phyloP scores from a whole-genome alignment of 2,113 vertebrate species.

The Lepus europaeus region DNA sequence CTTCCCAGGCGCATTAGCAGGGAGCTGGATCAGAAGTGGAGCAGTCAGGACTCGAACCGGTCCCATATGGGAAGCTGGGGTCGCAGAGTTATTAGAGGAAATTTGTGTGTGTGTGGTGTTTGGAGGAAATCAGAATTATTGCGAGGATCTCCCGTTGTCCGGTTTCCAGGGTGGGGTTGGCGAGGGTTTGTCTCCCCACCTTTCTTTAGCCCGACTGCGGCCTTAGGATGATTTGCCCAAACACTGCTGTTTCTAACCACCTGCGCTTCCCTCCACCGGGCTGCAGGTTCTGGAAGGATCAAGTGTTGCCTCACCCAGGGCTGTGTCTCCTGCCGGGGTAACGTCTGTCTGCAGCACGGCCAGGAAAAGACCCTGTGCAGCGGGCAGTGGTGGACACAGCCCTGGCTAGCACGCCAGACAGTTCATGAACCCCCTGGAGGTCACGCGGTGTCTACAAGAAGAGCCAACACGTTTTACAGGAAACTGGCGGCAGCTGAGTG shows the following conservation, averaged over 20 bases:
- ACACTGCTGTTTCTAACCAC: background rate
- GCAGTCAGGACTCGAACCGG: no score
- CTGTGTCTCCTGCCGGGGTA: background rate
- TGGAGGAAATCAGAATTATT: background rate
- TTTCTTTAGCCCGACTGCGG: background rate
- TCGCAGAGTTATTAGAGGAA: background rate
- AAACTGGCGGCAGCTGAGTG: background rate
- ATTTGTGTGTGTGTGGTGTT: background rate
- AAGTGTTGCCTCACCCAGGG: background rate
- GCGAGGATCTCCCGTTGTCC: background rate
- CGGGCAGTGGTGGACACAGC: no score
- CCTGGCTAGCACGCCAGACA: background rate
- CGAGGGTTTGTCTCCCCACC: background rate
- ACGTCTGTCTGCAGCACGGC: background rate
- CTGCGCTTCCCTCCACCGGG: background rate
- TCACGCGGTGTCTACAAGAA: background rate
- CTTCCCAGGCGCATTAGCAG: no score
- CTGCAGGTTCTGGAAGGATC: constrained; percentile 20
- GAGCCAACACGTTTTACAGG: background rate
- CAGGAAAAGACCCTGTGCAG: background rate
- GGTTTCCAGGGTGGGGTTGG: background rate
- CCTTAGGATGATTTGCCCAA: background rate
- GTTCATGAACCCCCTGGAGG: background rate
- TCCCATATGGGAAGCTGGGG: background rate
- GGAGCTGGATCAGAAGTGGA: no score